Conservation (phyloP, 2,113 vertebrate genomes). For the Brachyistius frenatus region DNA sequence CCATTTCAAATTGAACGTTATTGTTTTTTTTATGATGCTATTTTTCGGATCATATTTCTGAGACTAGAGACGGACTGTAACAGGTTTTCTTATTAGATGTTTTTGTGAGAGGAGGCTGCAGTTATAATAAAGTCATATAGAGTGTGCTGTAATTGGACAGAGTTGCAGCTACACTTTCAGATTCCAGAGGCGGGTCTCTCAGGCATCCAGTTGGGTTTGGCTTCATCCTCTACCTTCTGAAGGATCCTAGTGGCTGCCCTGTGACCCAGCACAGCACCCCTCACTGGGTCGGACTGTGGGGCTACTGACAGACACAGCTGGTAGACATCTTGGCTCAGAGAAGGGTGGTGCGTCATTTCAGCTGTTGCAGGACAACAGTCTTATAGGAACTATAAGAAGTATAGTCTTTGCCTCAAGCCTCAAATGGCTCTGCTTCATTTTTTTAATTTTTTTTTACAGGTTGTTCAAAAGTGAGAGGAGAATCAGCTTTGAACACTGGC, state of each 20-base stretch:
- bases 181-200: constrained; percentile 68
- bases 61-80: not conserved
- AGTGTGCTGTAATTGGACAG: constrained; percentile 32
- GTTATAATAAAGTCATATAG: constrained; percentile 42
- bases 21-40: not conserved
- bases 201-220: constrained; percentile 56
- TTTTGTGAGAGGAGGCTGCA: not conserved
- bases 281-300: constrained; percentile 28
- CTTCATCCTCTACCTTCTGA: constrained; percentile 25
- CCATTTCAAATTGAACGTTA: not conserved
- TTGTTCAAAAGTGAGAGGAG: constrained; percentile 5
- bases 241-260: constrained; percentile 38
- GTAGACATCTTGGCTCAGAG: constrained; percentile 78
- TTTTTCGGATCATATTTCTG: constrained; percentile 1
- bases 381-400: too few species aligned
- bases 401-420: not conserved
- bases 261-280: constrained; percentile 38
- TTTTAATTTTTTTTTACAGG: constrained; percentile 1
- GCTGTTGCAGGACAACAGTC: constrained; percentile 80
- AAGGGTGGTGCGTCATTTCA: constrained; percentile 70
- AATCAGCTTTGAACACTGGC: constrained; percentile 5
- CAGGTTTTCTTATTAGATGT: not conserved
- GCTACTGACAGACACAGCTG: constrained; percentile 75
- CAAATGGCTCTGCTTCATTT: constrained; percentile 10
- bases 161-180: constrained; percentile 57